A percentile compares a stretch with the other conserved stretches of the same genome.
Evolutionary conservation across 1,140 invertebrate genomes (phyloP).

Genomic region (Glomeris maerens): DNA sequence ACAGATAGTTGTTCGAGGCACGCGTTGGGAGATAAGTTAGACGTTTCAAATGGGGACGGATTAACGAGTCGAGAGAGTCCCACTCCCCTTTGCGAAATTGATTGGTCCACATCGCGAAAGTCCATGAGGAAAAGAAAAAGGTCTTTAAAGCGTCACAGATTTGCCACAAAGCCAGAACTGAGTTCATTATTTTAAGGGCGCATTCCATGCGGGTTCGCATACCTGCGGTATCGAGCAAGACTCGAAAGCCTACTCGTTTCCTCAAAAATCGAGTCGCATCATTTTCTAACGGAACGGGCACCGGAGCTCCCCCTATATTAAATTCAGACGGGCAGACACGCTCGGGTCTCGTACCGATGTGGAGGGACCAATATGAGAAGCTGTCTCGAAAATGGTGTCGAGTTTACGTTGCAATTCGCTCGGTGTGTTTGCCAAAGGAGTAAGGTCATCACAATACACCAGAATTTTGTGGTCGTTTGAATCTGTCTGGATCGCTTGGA

Average conservation of each 20-base stretch:
- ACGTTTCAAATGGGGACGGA: no score
- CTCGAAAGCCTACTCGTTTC: not conserved
- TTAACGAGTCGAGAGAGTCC: not conserved
- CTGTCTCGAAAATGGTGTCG: not conserved
- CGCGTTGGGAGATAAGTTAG: no score
- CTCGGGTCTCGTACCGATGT: not conserved
- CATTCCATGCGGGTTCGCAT: not conserved
- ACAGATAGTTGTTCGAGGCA: no score
- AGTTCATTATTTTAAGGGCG: not conserved
- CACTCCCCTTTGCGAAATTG: not conserved
- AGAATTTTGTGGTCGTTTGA: not conserved
- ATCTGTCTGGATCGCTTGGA: conserved; percentile 5
- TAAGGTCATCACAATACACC: conserved; percentile 16
- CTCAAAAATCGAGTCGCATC: not conserved
- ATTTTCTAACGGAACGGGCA: not conserved
- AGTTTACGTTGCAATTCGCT: conserved; percentile 9
- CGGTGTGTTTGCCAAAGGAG: not conserved
- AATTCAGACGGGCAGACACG: not conserved
- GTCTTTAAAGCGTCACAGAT: conserved; percentile 7
- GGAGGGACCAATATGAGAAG: conserved; percentile 4
- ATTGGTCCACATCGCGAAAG: not conserved
- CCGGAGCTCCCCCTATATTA: not conserved
- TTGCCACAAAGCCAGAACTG: conserved; percentile 8
- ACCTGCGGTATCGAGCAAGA: not conserved
- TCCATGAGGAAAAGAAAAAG: conserved; percentile 2